Conservation (phyloP, 2,888 invertebrate genomes). For the Limnephilus rhombicus region DNA sequence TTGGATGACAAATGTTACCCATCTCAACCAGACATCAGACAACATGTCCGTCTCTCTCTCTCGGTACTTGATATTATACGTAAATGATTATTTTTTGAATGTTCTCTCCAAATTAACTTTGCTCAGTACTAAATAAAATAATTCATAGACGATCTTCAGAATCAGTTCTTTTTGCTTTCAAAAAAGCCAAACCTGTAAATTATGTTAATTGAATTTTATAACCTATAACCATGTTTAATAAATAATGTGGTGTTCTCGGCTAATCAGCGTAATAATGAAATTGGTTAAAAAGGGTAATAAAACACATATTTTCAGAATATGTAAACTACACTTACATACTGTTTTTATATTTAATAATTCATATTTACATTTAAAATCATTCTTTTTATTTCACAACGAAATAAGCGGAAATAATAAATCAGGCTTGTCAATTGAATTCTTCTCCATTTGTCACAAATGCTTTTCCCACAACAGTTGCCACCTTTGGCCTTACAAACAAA, state of each 20-base stretch:
- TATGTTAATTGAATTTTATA: neutral
- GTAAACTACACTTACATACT: constrained; percentile 66
- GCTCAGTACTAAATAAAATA: neutral
- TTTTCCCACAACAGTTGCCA: constrained; percentile 13
- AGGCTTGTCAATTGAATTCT: constrained; percentile 55
- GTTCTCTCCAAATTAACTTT: constrained; percentile 20
- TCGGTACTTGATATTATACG: neutral
- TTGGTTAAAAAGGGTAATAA: constrained; percentile 65
- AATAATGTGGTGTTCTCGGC: neutral
- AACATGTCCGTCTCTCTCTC: too few species aligned
- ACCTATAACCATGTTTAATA: neutral
- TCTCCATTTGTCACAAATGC: constrained; percentile 25
- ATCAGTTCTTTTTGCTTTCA: neutral
- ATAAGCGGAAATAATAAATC: constrained; percentile 58
- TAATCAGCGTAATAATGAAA: neutral
- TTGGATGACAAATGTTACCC: neutral
- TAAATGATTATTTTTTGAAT: neutral
- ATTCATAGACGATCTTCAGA: neutral
- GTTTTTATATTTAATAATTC: constrained; percentile 63
- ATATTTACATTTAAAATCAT: constrained; percentile 64
- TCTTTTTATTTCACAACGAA: constrained; percentile 58
- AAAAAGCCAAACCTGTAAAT: neutral
- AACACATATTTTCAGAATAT: constrained; percentile 63
- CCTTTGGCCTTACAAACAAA: constrained; percentile 25
- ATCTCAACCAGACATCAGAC: neutral